Percentiles rank a stretch among this genome's conserved stretches.
These are phyloP conservation scores for Dasypus novemcinctus DNA, from an alignment of 2,113 vertebrate species.

Conservation along the genomic window DNA sequence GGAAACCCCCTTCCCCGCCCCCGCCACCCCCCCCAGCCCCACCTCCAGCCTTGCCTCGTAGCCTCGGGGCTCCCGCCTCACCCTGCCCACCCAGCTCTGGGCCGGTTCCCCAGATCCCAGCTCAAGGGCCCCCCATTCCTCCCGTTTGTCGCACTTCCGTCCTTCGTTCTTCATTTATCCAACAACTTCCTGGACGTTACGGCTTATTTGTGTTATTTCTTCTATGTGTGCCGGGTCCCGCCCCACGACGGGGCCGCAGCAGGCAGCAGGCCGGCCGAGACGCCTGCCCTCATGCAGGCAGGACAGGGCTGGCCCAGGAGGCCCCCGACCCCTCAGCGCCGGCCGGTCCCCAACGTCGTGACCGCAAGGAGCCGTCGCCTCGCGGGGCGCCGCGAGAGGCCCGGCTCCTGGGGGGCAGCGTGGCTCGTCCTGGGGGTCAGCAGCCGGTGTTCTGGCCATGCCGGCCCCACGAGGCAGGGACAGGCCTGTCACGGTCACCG, in stretches of 20 bases:
- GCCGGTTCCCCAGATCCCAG: neutral
- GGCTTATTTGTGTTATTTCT: neutral
- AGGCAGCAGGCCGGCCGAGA: neutral
- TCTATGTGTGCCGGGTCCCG: too few relatives aligned
- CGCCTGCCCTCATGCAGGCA: neutral
- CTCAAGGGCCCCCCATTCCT: neutral
- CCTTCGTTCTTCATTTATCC: neutral
- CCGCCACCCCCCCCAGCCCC: neutral
- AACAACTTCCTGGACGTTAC: too few relatives aligned
- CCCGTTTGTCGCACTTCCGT: neutral
- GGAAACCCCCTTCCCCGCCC: too few relatives aligned
- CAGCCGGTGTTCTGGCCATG: neutral
- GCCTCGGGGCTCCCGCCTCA: neutral
- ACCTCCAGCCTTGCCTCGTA: rapidly evolving
- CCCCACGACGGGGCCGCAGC: too few relatives aligned
- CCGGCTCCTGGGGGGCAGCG: too few relatives aligned
- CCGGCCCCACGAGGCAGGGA: neutral
- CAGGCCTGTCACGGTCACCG: neutral
- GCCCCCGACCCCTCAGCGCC: too few relatives aligned
- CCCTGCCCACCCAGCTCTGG: rapidly evolving
- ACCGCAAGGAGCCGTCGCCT: too few relatives aligned
- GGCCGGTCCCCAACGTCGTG: too few relatives aligned
- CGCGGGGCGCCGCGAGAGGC: too few relatives aligned
- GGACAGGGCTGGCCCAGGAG: neutral
- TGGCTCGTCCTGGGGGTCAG: too few relatives aligned